Evolutionary conservation across 2,113 vertebrate species (phyloP), one percentile per base, ranked within the genome.

Genomic region (Misgurnus anguillicaudatus): DNA sequence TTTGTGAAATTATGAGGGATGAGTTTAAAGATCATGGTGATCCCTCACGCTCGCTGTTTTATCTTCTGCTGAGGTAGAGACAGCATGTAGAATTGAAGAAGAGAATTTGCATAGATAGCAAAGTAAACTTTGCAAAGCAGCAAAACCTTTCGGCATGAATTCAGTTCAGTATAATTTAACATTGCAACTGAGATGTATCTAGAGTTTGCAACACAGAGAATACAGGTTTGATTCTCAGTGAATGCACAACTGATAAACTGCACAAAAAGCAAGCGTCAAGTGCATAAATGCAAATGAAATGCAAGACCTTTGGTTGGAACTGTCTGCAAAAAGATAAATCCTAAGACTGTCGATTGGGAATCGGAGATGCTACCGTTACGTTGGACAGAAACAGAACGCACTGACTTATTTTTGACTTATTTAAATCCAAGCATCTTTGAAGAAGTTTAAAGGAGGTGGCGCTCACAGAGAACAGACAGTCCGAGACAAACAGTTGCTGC

Each of bases 1-100:
- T 60, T 80, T 80, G 21, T 74, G 62, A 80, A 74, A 74, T 75
- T 53, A 39, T 48, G 41, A 57, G 14, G 39, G 13, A 39, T 8
- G 38, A 71, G 48, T 19, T 14, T 80, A 60, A 55, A 73, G 38
- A 39, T 73, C 19, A 24, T 13, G 9, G 48, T 66, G 48, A 57
- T 45, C 42, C 58, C 47, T 24, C 17, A 16, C 11, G 5, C 14
- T 14, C 31, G 67, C 55, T 41, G 42, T 76, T 76, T 65, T 38
- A 76, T 76, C 31, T 53, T 3, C 1, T 51, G 45, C 74, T 42
- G 64, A 76, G 61, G 21, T 38, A 10, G 6, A 39, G 31, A 64
- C 74, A 53, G 74, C 58, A 16, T n/a, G 17, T 39, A 31, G 38
- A n/a, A 73, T 58, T 17, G 31, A 61, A 24, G 39, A 21, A 61